Conservation (phyloP, 2,797 vertebrate species). For the Pseudotriccus pelzelni region DNA sequence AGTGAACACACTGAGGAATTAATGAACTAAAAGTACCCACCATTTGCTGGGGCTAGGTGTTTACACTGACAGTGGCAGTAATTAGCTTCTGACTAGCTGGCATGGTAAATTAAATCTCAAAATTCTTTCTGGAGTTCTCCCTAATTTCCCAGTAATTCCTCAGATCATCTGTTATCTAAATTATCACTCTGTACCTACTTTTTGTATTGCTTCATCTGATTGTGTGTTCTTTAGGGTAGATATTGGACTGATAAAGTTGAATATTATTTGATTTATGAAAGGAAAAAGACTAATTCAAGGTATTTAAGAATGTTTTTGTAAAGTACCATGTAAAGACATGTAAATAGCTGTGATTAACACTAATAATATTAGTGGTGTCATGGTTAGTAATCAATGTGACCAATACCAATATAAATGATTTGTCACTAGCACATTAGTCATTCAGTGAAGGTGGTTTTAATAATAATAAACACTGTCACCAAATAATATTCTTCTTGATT, state of each 20-base stretch:
- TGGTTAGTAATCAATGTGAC: constrained; percentile 49
- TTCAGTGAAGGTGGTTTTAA: constrained; percentile 7
- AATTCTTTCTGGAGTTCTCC: not conserved
- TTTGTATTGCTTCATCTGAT: not conserved
- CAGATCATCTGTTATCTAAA: not conserved
- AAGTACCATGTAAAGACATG: not conserved
- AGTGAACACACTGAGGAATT: not conserved
- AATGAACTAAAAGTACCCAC: not conserved
- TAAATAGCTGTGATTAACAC: constrained; percentile 28
- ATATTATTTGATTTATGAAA: not conserved
- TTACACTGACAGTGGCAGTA: not conserved
- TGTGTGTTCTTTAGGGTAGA: not conserved
- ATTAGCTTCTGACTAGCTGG: not conserved
- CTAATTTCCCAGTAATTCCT: not conserved
- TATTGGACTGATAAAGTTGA: not conserved
- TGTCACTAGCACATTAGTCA: not conserved
- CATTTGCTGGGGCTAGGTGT: not conserved
- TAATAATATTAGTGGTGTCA: constrained; percentile 12
- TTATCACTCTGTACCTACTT: not conserved
- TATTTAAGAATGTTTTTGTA: not conserved
- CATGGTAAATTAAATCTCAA: not conserved
- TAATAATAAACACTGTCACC: constrained; percentile 30
- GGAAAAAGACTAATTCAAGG: not conserved
- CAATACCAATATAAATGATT: constrained; percentile 12
- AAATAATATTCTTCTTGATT: constrained; percentile 47